Conservation (phyloP, 2,888 invertebrate species). For the Drosophila infuscata region DNA sequence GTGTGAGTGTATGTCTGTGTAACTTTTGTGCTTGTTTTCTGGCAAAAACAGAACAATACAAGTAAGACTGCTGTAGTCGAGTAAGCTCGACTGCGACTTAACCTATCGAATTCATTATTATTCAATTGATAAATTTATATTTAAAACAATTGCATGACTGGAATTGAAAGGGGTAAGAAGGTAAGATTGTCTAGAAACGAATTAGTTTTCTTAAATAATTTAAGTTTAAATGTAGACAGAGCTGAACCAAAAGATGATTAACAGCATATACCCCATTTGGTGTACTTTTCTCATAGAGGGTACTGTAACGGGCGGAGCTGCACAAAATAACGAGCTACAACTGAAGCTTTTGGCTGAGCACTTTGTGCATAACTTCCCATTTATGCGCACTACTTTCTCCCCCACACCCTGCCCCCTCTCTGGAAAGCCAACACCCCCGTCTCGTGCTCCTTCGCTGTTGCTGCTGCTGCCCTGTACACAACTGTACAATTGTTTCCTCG, state of each 20-base stretch:
- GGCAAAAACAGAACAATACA: constrained; percentile 35
- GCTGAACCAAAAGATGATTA: background rate
- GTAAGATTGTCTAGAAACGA: background rate
- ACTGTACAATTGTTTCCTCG: constrained; percentile 57
- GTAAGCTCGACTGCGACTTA: background rate
- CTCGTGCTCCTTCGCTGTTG: background rate
- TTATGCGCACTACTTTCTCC: constrained; percentile 37
- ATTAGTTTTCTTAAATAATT: background rate
- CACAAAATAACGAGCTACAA: constrained; percentile 78
- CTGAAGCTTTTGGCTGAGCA: constrained; percentile 70
- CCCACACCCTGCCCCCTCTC: background rate
- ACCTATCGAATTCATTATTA: background rate
- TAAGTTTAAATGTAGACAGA: background rate
- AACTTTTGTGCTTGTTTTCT: constrained; percentile 73
- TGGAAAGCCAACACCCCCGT: background rate
- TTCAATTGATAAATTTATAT: too few species aligned
- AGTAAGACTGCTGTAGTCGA: background rate
- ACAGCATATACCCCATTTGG: too few species aligned
- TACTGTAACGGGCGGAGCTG: constrained; percentile 42
- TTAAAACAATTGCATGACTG: too few species aligned
- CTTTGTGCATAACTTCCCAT: constrained; percentile 75
- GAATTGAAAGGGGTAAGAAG: too few species aligned
- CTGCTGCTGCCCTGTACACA: constrained; percentile 17
- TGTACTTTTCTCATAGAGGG: constrained; percentile 15
- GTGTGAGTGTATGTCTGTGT: constrained; percentile 32